These are phyloP conservation scores for Lethenteron reissneri DNA, from an alignment of 2,113 vertebrate species.

Conservation along the genomic window DNA sequence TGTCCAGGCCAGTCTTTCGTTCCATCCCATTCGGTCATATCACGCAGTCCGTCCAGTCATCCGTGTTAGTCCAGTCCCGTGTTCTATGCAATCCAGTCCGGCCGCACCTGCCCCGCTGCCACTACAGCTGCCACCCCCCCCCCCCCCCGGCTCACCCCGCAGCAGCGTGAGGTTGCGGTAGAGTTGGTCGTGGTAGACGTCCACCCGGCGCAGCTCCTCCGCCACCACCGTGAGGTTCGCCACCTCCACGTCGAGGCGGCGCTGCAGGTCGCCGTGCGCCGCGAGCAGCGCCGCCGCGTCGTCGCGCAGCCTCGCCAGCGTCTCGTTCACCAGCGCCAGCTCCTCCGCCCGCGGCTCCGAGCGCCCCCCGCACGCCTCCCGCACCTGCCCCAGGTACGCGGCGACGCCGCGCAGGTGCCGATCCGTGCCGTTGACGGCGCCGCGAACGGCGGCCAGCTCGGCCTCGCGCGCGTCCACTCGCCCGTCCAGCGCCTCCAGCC, in stretches of 20 bases:
- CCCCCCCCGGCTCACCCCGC: slow-evolving; percentile 34
- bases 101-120: neutral
- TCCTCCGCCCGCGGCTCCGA: slow-evolving; percentile 58
- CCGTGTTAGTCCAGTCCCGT: neutral
- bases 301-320: slow-evolving; percentile 35
- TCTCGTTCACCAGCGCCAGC: slow-evolving; percentile 46
- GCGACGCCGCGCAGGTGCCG: slow-evolving; percentile 63
- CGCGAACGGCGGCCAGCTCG: slow-evolving; percentile 51
- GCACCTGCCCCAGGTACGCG: slow-evolving; percentile 47
- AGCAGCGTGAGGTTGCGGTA: slow-evolving; percentile 92
- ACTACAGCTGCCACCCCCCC: neutral
- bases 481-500: slow-evolving; percentile 46
- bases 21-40: no score
- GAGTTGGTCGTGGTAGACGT: slow-evolving; percentile 75
- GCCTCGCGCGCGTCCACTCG: slow-evolving; percentile 49
- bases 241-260: slow-evolving; percentile 63
- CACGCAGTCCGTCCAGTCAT: neutral
- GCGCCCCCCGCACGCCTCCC: slow-evolving; percentile 52
- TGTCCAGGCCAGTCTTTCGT: no score
- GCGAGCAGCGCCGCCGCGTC: slow-evolving; percentile 39
- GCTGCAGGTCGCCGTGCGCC: slow-evolving; percentile 56
- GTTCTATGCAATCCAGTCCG: neutral
- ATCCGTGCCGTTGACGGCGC: slow-evolving; percentile 70
- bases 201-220: slow-evolving; percentile 94
- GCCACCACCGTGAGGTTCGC: slow-evolving; percentile 62